Base-by-base conservation (phyloP, 1,140 invertebrate species). In the Pristionchus pacificus region DNA sequence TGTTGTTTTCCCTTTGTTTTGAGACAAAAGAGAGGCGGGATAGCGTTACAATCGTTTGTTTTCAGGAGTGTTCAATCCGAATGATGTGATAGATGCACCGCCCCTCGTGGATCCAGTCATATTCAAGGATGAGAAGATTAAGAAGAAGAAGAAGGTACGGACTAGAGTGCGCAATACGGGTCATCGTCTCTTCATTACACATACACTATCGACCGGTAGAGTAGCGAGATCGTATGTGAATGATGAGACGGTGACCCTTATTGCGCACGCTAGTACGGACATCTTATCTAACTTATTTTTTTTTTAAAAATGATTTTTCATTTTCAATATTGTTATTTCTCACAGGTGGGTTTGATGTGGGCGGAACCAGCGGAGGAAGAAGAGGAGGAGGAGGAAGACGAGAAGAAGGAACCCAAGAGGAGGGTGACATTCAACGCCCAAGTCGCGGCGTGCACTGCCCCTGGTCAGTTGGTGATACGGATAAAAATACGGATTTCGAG, bases 361-460 rank as follows among this genome's bases (percentile, higher is more conserved):
- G n/a, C n/a, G n/a, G n/a, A n/a, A n/a, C n/a, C n/a, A n/a, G n/a
- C n/a, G n/a, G n/a, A n/a, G n/a, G n/a, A n/a, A n/a, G 19, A 60
- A 73, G 49, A 65, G 30, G 27, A 62, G n/a, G 57, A 66, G 59
- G 62, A 15, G 30, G 69, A 49, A 29, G 1, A 2, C 6, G 3
- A 13, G 1, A 24, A 24, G 3, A 32, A 61, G 24, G 30, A 14
- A 28, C 38, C 55, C n/a, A 74, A 80, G 60, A 74, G 80, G 27
- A 70, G 80, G 19, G 80, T 82, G 15, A 82, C 80, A 14, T 82
- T 82, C 70, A 83, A 73, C 62, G 72, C 71, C 57, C 61, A 81
- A 60, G 82, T 82, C 13, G 70, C 71, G 38, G 80, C 81, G 3
- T 82, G 80, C 65, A 82, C 80, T 3, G 82, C 80, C 0, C 80